phyloP scores from a whole-genome alignment of 37 sponge, comb jelly and placozoan genomes.

The Mnemiopsis leidyi region DNA sequence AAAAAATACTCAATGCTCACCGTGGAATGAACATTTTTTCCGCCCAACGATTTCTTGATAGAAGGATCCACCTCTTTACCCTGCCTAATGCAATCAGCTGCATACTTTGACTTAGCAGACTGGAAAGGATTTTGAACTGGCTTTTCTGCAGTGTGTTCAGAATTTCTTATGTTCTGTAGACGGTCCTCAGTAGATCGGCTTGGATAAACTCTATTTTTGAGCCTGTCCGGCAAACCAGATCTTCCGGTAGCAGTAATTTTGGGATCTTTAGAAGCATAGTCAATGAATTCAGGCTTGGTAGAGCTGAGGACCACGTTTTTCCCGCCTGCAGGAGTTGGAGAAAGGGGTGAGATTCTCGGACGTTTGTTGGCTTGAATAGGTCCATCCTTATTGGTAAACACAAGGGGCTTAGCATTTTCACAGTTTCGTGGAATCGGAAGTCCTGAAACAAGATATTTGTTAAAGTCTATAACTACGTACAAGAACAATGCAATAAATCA shows the following conservation, averaged over 20 bases:
- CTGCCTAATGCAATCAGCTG: slow-evolving; percentile 26
- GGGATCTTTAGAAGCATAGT: no score
- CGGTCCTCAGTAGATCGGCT: neutral
- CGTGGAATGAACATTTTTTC: neutral
- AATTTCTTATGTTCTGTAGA: neutral
- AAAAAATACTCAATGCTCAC: no score
- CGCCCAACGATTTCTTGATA: slow-evolving; percentile 24
- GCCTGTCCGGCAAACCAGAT: slow-evolving; percentile 33
- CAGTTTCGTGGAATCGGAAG: no score
- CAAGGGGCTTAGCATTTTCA: no score
- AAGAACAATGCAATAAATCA: no score
- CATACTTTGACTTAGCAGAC: slow-evolving; percentile 12
- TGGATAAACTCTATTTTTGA: slow-evolving; percentile 47
- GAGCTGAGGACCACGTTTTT: neutral
- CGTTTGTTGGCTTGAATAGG: slow-evolving; percentile 66
- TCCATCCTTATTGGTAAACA: no score
- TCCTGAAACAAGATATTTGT: no score
- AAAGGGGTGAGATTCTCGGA: neutral
- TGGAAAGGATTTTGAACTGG: neutral
- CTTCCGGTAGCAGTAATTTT: no score
- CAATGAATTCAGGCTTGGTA: neutral
- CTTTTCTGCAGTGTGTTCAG: neutral
- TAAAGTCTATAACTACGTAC: no score
- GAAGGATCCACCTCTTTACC: slow-evolving; percentile 8
- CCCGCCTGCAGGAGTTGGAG: neutral